Conservation (phyloP, 2,797 vertebrate genomes). For the Danio choprae region DNA sequence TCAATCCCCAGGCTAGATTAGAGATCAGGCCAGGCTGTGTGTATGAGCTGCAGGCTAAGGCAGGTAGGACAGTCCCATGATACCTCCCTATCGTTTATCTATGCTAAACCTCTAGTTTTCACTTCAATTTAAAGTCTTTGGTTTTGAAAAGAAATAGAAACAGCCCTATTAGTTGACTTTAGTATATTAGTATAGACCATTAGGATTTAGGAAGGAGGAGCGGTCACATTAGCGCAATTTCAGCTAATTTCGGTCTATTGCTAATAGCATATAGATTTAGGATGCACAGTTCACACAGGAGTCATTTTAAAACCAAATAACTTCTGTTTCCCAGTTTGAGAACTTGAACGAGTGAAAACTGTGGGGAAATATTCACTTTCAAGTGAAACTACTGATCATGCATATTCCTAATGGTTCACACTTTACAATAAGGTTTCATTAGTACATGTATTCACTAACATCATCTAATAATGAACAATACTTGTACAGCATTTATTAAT, state of each 20-base stretch:
- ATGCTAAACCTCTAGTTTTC: slow-evolving; percentile 50
- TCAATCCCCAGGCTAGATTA: slow-evolving; percentile 61
- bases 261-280: not conserved
- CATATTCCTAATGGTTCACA: too few species aligned
- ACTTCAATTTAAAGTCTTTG: slow-evolving; percentile 44
- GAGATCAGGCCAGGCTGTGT: slow-evolving; percentile 58
- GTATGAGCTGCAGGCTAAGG: slow-evolving; percentile 50
- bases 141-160: slow-evolving; percentile 14
- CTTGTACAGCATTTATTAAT: too few species aligned
- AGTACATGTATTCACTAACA: too few species aligned
- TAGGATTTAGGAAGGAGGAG: not conserved
- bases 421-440: too few species aligned
- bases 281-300: not conserved
- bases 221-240: not conserved
- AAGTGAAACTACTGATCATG: too few species aligned
- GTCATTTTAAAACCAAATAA: not conserved
- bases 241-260: not conserved
- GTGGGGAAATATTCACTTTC: too few species aligned
- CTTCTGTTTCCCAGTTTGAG: not conserved
- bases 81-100: slow-evolving; percentile 52
- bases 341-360: not conserved
- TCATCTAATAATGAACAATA: too few species aligned
- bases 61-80: slow-evolving; percentile 52
- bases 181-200: slow-evolving; percentile 1
- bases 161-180: slow-evolving; percentile 34